Evolutionary conservation across 2,888 invertebrate species (phyloP).

Genomic region (Adelphocoris suturalis): DNA sequence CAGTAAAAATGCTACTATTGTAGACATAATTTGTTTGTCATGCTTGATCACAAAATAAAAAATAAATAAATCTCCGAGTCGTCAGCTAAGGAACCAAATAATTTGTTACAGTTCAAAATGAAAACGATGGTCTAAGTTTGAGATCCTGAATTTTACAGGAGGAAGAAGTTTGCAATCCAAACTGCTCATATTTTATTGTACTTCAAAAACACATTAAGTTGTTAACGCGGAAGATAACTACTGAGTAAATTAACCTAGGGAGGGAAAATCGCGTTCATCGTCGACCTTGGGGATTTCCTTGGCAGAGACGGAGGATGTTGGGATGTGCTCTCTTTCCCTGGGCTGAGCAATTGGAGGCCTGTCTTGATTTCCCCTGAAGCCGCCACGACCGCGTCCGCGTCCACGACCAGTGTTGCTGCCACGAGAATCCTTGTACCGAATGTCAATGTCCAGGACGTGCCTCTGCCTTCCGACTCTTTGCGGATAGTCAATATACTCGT

Average conservation of each 20-base stretch:
- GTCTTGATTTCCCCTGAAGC: slow-evolving; percentile 54
- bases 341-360: slow-evolving; percentile 28
- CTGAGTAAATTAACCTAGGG: slow-evolving; percentile 80
- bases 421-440: slow-evolving; percentile 74
- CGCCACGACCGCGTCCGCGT: slow-evolving; percentile 62
- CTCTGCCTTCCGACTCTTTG: slow-evolving; percentile 73
- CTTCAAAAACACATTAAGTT: slow-evolving; percentile 61
- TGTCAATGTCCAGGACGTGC: slow-evolving; percentile 75
- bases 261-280: slow-evolving; percentile 96
- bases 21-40: slow-evolving; percentile 28
- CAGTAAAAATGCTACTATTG: slow-evolving; percentile 28
- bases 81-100: slow-evolving; percentile 27
- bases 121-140: slow-evolving; percentile 32
- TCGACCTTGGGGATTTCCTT: slow-evolving; percentile 91
- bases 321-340: not conserved
- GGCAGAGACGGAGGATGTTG: not conserved
- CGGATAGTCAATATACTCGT: slow-evolving; percentile 67
- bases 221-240: slow-evolving; percentile 19
- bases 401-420: slow-evolving; percentile 53
- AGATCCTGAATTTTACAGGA: slow-evolving; percentile 30
- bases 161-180: slow-evolving; percentile 39
- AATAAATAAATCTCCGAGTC: slow-evolving; percentile 27
- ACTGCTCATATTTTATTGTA: slow-evolving; percentile 47
- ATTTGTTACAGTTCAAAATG: slow-evolving; percentile 22
- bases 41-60: slow-evolving; percentile 31